Evolutionary conservation across 2,888 invertebrate genomes (phyloP), one percentile per base, ranked within the genome.

Genomic region (Rugalucina vietnamica): DNA sequence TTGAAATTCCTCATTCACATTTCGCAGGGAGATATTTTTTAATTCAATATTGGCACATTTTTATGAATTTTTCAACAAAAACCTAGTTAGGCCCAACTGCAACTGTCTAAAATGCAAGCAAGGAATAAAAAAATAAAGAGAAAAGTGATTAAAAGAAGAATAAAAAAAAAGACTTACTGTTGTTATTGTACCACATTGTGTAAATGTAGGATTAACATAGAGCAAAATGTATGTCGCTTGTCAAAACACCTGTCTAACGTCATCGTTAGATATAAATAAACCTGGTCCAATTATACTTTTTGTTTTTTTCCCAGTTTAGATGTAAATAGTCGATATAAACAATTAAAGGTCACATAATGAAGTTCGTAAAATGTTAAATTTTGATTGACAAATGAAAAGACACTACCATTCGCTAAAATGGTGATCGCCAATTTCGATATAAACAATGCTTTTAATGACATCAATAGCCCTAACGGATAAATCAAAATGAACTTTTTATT

Each of bases 291-390:
- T 60, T 29, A 60, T 60, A 60, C 29, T 60, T 21, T 18, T 60
- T 60, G 60, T 60, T 60, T 60, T n/a, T n/a, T 60, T 60, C 60
- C 24, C 60, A 27, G 3, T 24, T 27, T 5, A 60, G 60, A 60
- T 60, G 29, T 60, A 60, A 60, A 60, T 60, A 60, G 60, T 18
- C 5, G 60, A 60, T 60, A 60, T 60, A 60, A 60, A 60, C 60
- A 60, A n/a, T n/a, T n/a, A n/a, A n/a, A 24, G 29, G 29, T 60
- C 24, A 60, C 29, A 29, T 60, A 29, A 60, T 60, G 8, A 60
- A 27, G 29, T 60, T 60, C 60, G 29, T 60, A 60, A 60, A 60
- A 3, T 60, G 5, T 29, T 18, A 29, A 24, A n/a, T n/a, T 29
- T 60, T 60, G 60, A 29, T 60, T 60, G 29, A 60, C 29, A 24